Base-by-base conservation (phyloP, 2,888 invertebrate genomes). In the Atethmia centrago region DNA sequence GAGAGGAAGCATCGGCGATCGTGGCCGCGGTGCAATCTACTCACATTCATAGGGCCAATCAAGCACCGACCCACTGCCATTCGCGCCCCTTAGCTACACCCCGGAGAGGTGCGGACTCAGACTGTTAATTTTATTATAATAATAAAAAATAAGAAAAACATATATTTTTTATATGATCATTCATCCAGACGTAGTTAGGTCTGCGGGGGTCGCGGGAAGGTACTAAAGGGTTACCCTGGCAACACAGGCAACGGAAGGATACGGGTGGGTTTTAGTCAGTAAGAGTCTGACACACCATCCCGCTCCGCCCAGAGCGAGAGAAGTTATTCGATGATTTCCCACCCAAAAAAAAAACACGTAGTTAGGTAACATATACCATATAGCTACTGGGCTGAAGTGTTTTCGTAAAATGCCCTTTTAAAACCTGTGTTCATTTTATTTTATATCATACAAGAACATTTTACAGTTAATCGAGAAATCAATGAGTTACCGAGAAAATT, bases 31-130 rank as follows among this genome's bases (percentile, higher is more conserved):
- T 94, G 94, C 95, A 95, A 95, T 95, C 95, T 96, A 94, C 94
- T 94, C 93, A 93, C 94, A 96, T 96, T 96, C 95, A 96, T 95
- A 95, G 93, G 92, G 94, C 94, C 96, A 96, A 96, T 96, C 96
- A 96, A 96, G 94, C 93, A 94, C 92, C 94, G 92, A 92, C 93
- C 93, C 94, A 90, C 92, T 92, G 90, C 94, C 92, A 90, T 93
- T 92, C 94, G 92, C 90, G 87, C 90, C 91, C 92, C 92, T 92
- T 92, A 90, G 92, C 91, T 91, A 93, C 92, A 90, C 92, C 87
- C 87, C 81, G 71, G 56, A 71, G 93, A 92, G 95, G 88, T 87
- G 53, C 89, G 94, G 63, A 94, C 87, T 90, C 71, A 56, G 65
- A 70, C 1, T 12, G 36, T 72, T 75, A 71, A 64, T 70, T 58